Conservation (phyloP, 2,113 vertebrate species). For the Neolamprologus falcicula region DNA sequence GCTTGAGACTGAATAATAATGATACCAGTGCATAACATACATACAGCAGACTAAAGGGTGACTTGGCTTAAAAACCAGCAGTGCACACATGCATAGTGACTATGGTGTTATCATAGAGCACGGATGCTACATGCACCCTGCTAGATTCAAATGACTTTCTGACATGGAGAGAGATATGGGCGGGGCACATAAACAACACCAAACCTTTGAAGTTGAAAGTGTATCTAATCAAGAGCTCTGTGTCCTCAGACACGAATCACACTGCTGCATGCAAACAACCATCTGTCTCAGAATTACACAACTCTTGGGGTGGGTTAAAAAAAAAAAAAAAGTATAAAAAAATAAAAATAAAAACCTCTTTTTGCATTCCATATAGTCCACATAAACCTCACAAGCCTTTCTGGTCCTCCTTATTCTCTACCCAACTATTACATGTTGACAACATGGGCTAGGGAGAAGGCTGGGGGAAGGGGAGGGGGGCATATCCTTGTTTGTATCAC, state of each 20-base stretch:
- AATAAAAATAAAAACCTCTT: not conserved
- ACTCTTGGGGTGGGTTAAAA: not conserved
- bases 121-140: slow-evolving; percentile 42
- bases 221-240: not conserved
- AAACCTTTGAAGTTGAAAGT: slow-evolving; percentile 11
- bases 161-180: slow-evolving; percentile 13
- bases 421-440: slow-evolving; percentile 9
- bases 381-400: not conserved
- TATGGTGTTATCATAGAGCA: slow-evolving; percentile 2
- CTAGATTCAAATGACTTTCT: not conserved
- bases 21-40: slow-evolving; percentile 19
- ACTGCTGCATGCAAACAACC: slow-evolving; percentile 38
- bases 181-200: not conserved
- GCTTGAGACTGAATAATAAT: slow-evolving; percentile 19
- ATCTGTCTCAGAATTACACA: not conserved
- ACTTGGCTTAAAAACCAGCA: not conserved
- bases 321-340: not conserved
- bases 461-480: not conserved
- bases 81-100: slow-evolving; percentile 39
- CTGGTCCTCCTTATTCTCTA: not conserved
- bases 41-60: slow-evolving; percentile 9
- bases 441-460: not conserved
- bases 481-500: slow-evolving; percentile 45
- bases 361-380: not conserved
- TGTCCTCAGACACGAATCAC: not conserved